These are phyloP conservation scores for Lagodon rhomboides DNA, from an alignment of 2,797 vertebrate genomes.

Conservation along the genomic window DNA sequence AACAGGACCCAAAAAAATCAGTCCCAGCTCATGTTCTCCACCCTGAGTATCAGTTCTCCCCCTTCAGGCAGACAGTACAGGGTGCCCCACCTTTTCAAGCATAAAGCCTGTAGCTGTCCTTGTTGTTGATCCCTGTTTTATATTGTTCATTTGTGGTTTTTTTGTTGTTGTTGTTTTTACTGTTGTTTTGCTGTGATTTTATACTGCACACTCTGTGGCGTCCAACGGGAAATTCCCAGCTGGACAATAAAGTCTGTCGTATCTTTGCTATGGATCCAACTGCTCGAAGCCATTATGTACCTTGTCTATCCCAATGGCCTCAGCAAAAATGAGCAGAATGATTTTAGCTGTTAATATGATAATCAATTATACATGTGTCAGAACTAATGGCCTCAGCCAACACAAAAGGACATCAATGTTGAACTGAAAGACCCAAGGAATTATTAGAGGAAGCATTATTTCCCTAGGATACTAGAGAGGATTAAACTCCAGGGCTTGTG, in stretches of 20 bases:
- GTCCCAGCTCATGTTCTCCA: too few species aligned
- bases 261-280: conserved; percentile 57
- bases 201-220: not conserved
- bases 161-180: too few species aligned
- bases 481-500: conserved; percentile 75
- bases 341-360: conserved; percentile 79
- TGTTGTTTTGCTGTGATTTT: not conserved
- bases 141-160: too few species aligned
- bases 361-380: conserved; percentile 82
- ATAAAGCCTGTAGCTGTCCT: too few species aligned
- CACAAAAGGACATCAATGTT: conserved; percentile 73
- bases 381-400: conserved; percentile 73
- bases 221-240: not conserved
- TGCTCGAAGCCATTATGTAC: conserved; percentile 67
- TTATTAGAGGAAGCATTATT: conserved; percentile 78
- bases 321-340: conserved; percentile 70
- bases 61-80: too few species aligned
- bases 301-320: conserved; percentile 58
- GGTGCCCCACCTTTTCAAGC: too few species aligned
- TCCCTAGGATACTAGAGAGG: conserved; percentile 75
- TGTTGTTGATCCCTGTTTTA: too few species aligned
- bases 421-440: conserved; percentile 70
- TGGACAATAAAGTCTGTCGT: not conserved
- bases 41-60: too few species aligned
- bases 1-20: too few species aligned